phyloP scores from a whole-genome alignment of 2,888 invertebrate species.

The Heliconius aoede region DNA sequence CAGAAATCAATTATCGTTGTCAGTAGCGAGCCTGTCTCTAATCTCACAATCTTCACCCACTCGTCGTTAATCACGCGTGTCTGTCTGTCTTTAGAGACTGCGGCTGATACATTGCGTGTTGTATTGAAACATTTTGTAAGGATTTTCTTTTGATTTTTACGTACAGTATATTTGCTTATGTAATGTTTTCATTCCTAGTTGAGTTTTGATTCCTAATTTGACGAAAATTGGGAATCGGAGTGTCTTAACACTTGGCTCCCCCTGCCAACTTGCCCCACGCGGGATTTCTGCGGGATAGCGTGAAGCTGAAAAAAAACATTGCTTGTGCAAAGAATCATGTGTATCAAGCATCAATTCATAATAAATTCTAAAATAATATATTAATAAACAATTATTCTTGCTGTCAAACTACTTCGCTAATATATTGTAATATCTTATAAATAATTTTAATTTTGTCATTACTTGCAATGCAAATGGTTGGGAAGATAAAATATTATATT shows the following conservation, averaged over 20 bases:
- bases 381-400: conserved; percentile 19
- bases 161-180: not conserved
- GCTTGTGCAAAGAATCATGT: too few species aligned
- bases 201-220: too few species aligned
- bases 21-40: conserved; percentile 39
- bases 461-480: conserved; percentile 15
- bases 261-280: not conserved
- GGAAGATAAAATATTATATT: conserved; percentile 32
- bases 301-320: too few species aligned
- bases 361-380: conserved; percentile 11
- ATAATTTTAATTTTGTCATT: conserved; percentile 24
- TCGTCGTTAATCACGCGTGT: conserved; percentile 60
- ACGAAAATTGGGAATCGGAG: not conserved
- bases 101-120: conserved; percentile 31
- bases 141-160: not conserved
- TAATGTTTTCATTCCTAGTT: not conserved
- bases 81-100: conserved; percentile 49
- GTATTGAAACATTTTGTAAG: not conserved
- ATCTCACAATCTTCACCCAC: conserved; percentile 46
- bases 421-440: conserved; percentile 18
- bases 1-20: conserved; percentile 34
- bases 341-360: not conserved
- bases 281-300: too few species aligned
- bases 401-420: not conserved
- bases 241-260: not conserved